Evolutionary conservation across 2,113 vertebrate species (phyloP).

Genomic region (Phainopepla nitens): DNA sequence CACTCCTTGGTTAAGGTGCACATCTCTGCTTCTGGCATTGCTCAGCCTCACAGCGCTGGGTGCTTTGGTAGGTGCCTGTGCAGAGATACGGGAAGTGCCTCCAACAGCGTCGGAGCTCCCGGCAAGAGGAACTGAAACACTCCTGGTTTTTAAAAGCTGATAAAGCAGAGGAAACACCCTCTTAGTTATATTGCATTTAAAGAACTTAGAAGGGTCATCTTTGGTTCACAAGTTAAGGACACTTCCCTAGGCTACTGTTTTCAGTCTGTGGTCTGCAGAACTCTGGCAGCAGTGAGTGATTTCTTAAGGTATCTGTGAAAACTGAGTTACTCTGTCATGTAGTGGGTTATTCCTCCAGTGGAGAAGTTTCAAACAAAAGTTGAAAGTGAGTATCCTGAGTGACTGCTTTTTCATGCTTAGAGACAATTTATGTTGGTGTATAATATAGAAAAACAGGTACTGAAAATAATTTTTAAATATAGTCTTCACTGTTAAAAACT

Average conservation of each 20-base stretch:
- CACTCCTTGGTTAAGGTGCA: not conserved
- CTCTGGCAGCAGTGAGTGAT: not conserved
- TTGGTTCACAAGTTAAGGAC: not conserved
- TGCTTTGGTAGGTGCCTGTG: rapidly evolving
- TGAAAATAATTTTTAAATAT: not conserved
- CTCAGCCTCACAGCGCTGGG: not conserved
- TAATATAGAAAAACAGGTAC: not conserved
- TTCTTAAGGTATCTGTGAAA: not conserved
- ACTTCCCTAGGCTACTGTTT: not conserved
- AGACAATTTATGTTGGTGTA: not conserved
- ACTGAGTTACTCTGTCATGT: not conserved
- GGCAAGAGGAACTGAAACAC: not conserved
- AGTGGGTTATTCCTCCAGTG: not conserved
- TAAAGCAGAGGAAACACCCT: not conserved
- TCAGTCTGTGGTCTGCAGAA: not conserved
- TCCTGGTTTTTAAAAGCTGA: not conserved
- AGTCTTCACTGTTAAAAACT: not conserved
- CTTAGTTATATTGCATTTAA: not conserved
- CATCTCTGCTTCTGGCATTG: not conserved
- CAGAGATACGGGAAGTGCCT: not conserved
- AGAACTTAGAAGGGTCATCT: not conserved
- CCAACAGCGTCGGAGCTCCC: not conserved
- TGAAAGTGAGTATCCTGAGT: not conserved
- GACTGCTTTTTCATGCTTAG: not conserved
- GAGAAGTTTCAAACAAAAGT: not conserved